Conservation (phyloP, 2,888 invertebrate genomes). For the Microctonus brassicae region DNA sequence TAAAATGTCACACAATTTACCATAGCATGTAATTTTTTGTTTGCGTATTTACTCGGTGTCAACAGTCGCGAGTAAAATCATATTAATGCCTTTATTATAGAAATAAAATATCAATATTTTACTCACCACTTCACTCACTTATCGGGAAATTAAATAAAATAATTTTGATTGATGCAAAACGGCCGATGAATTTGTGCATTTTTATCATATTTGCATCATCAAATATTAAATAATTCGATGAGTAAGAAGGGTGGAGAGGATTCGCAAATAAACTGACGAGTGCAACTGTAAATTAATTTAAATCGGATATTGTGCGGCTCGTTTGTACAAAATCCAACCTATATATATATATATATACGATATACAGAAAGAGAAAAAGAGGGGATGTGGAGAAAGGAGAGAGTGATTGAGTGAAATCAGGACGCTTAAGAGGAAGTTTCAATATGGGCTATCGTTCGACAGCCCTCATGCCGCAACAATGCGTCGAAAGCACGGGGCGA, state of each 20-base stretch:
- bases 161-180: conserved; percentile 1
- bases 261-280: conserved; percentile 14
- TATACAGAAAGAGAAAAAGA: background rate
- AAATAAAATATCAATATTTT: conserved; percentile 35
- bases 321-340: conserved; percentile 2
- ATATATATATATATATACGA: conserved; percentile 4
- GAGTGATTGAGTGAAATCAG: background rate
- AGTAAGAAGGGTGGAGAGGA: background rate
- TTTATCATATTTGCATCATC: conserved; percentile 22
- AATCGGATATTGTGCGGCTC: conserved; percentile 20
- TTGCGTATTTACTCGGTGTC: conserved; percentile 55
- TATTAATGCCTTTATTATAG: conserved; percentile 55
- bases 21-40: conserved; percentile 52
- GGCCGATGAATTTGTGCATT: conserved; percentile 5
- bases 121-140: background rate
- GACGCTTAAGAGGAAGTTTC: conserved; percentile 3
- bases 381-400: background rate
- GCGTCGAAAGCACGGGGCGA: conserved; percentile 53
- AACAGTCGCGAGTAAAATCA: conserved; percentile 43
- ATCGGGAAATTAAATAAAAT: conserved; percentile 8
- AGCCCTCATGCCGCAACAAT: conserved; percentile 66
- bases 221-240: conserved; percentile 17
- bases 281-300: conserved; percentile 27
- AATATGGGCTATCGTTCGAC: conserved; percentile 47
- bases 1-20: conserved; percentile 45